phyloP scores from a whole-genome alignment of 1,140 invertebrate genomes.

The Pseudomyrmex flavicornis region DNA sequence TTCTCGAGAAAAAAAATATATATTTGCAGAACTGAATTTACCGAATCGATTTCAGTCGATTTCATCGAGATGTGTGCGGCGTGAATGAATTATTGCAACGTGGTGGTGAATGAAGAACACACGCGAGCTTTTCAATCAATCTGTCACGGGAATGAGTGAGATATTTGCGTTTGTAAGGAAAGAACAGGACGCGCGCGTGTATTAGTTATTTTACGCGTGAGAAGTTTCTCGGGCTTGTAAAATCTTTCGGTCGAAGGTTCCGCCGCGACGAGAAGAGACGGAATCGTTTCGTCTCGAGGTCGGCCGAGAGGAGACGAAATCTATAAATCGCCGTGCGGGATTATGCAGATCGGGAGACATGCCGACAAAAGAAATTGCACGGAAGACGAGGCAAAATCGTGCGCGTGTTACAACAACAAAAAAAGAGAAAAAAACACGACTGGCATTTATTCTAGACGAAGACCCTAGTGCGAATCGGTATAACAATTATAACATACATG shows the following conservation, averaged over 20 bases:
- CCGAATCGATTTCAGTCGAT: too few species aligned
- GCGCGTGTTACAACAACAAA: not conserved
- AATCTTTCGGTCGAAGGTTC: slow-evolving; percentile 17
- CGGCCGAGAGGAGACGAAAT: not conserved
- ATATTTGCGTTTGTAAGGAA: not conserved
- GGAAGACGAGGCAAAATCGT: slow-evolving; percentile 15
- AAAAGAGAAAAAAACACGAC: not conserved
- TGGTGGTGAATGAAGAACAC: too few species aligned
- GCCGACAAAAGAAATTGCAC: slow-evolving; percentile 4
- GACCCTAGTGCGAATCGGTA: slow-evolving; percentile 36
- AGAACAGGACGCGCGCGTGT: slow-evolving; percentile 8
- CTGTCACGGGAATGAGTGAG: slow-evolving; percentile 1
- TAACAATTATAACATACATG: not conserved
- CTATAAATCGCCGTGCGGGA: slow-evolving; percentile 22
- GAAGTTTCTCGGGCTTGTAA: slow-evolving; percentile 32
- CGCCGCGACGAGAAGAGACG: not conserved
- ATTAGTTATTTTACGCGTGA: slow-evolving; percentile 8
- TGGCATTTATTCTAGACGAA: slow-evolving; percentile 35
- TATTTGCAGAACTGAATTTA: not conserved
- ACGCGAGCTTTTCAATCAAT: not conserved
- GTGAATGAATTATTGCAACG: too few species aligned
- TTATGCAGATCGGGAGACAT: slow-evolving; percentile 11
- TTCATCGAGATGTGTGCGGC: too few species aligned
- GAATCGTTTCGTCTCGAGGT: slow-evolving; percentile 4
- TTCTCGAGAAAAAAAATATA: slow-evolving; percentile 1